Evolutionary conservation across 2,797 vertebrate genomes (phyloP).

Genomic region (Moxostoma hubbsi): DNA sequence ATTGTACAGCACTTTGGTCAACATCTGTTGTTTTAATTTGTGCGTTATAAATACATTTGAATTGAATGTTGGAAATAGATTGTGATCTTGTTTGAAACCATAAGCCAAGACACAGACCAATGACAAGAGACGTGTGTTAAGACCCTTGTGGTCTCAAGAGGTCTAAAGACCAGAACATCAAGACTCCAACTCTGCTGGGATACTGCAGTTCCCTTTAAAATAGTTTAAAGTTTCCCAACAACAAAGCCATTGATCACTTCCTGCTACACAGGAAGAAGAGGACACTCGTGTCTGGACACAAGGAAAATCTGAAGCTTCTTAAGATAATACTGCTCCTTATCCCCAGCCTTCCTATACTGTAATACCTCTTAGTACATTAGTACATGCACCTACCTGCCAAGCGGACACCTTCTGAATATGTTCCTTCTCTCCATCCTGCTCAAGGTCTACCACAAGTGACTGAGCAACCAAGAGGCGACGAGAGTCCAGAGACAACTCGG

Average conservation of each 20-base stretch:
- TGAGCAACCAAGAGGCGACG: constrained; percentile 87
- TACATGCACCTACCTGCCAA: constrained; percentile 84
- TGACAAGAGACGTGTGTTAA: neutral
- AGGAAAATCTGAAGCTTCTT: neutral
- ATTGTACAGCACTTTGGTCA: too few relatives aligned
- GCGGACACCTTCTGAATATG: constrained; percentile 81
- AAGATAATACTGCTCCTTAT: neutral
- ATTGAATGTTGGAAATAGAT: neutral
- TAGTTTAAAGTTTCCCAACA: neutral
- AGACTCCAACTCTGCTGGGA: neutral
- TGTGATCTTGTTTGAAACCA: neutral
- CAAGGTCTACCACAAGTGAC: constrained; percentile 86
- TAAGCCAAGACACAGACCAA: neutral
- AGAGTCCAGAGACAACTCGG: constrained; percentile 83
- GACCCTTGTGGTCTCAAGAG: neutral
- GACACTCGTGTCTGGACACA: neutral
- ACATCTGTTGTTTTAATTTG: too few relatives aligned
- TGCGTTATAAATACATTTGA: too few relatives aligned
- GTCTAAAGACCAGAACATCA: neutral
- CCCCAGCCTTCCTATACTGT: too few relatives aligned
- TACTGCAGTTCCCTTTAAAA: neutral
- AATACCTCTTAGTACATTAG: neutral
- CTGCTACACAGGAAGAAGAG: neutral
- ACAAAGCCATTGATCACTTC: neutral
- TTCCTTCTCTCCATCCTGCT: constrained; percentile 78